Base-by-base conservation (phyloP, 2,797 vertebrate genomes). In the Semotilus atromaculatus region DNA sequence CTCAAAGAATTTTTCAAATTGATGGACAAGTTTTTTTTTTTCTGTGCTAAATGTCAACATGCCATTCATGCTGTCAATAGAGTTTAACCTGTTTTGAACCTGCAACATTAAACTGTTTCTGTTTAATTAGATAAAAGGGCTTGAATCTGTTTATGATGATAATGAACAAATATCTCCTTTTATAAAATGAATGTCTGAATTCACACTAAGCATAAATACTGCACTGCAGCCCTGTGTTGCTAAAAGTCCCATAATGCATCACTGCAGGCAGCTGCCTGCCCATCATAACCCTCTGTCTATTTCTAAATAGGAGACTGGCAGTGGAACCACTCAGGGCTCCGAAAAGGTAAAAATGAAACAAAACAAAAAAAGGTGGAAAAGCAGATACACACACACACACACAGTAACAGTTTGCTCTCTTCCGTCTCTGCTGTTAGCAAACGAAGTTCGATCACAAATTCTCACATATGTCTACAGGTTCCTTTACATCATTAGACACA, bases 261-360 rank as follows among this genome's bases (percentile, higher is more conserved):
- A 75, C 55, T 62, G 82, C 43, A 62, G 66, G 72, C 83, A 26
- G 85, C 88, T 86, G 71, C 43, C 66, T 80, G 88, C 72, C 84
- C 78, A 23, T 87, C 90, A 88, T 92, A 92, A 92, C 86, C 81
- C 88, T 91, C 66, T 91, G 89, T 91, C 85, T 92, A 89, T 92
- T 91, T 89, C 88, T 90, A 84, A 92, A 90, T 91, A 92, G 91
- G 91, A 58, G 89, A 89, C 90, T 92, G 91, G 91, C 90, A 91
- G 87, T 91, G 91, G 91, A 92, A 89, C 88, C 85, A 90, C 64
- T 86, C 89, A 89, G 90, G 90, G 86, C 85, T 82, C 85, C 87
- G 81, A 72, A 92, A 91, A 92, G 91, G 91, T 91, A 91, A 91
- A 87, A 82, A 77, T 84, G 83, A 83, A 88, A 70, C 64, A 26